Conservation (phyloP, 1,140 invertebrate genomes). For the Telenomus remus region DNA sequence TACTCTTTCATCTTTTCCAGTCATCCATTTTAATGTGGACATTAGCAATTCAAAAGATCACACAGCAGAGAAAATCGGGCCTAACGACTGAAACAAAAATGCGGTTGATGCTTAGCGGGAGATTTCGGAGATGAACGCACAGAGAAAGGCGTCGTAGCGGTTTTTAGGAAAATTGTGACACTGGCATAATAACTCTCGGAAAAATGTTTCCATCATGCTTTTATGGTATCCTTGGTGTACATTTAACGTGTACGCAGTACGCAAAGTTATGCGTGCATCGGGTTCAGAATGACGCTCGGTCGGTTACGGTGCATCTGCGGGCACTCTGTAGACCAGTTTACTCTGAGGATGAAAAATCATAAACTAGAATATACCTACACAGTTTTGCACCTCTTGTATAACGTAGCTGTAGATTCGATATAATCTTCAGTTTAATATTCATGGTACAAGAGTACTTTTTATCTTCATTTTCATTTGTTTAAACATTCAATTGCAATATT, state of each 20-base stretch:
- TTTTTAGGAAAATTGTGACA: slow-evolving; percentile 2
- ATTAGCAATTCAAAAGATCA: too few species aligned
- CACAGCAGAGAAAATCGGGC: too few species aligned
- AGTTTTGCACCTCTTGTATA: too few species aligned
- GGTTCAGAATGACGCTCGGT: slow-evolving; percentile 1
- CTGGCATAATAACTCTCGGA: background rate
- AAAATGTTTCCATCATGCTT: background rate
- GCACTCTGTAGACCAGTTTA: background rate
- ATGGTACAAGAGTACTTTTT: too few species aligned
- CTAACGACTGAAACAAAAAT: too few species aligned
- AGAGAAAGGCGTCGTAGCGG: slow-evolving; percentile 12
- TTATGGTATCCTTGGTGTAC: background rate
- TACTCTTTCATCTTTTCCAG: too few species aligned
- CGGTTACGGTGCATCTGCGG: background rate
- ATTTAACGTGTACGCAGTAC: slow-evolving; percentile 4
- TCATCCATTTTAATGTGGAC: too few species aligned
- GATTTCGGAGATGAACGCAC: slow-evolving; percentile 3
- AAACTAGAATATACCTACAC: background rate
- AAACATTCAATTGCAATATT: too few species aligned
- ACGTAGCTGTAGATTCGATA: too few species aligned
- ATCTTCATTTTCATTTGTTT: too few species aligned
- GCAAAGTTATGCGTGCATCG: slow-evolving; percentile 11
- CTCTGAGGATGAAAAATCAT: background rate
- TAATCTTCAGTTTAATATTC: too few species aligned
- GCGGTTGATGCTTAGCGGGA: too few species aligned